Evolutionary conservation across 2,113 vertebrate species (phyloP).

Genomic region (Syngnathus scovelli): DNA sequence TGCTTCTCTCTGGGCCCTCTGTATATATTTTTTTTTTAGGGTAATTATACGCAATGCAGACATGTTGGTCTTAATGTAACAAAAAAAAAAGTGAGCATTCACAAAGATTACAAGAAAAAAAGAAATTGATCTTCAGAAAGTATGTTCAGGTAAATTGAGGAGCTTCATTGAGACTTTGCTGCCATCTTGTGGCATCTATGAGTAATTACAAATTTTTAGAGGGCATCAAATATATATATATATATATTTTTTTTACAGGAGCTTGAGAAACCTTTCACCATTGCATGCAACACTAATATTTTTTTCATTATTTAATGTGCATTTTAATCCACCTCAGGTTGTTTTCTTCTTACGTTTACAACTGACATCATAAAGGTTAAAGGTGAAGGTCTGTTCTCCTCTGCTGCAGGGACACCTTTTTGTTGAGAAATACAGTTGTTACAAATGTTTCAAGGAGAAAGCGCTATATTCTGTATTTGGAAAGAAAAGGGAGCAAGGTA

Average conservation of each 20-base stretch:
- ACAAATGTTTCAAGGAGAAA: conserved; percentile 50
- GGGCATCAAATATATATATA: neutral
- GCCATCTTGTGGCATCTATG: neutral
- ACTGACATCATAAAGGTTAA: no score
- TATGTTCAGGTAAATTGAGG: no score
- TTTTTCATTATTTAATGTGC: neutral
- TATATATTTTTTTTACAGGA: neutral
- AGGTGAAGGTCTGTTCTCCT: conserved; percentile 11
- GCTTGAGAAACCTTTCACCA: neutral
- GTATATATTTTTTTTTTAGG: neutral
- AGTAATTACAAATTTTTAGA: neutral
- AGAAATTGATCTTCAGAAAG: neutral
- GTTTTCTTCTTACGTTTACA: neutral
- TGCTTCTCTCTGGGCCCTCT: conserved; percentile 1
- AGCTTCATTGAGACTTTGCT: neutral
- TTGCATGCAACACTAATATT: neutral
- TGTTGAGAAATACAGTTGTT: conserved; percentile 24
- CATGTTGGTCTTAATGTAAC: no score
- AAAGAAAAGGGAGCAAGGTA: conserved; percentile 12
- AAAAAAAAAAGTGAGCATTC: neutral
- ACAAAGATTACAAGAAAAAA: neutral
- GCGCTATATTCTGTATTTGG: conserved; percentile 47
- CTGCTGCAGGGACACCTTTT: conserved; percentile 42
- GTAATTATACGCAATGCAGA: neutral
- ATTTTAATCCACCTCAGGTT: no score